Conservation (phyloP, 2,113 vertebrate species). For the Podarcis cretensis region DNA sequence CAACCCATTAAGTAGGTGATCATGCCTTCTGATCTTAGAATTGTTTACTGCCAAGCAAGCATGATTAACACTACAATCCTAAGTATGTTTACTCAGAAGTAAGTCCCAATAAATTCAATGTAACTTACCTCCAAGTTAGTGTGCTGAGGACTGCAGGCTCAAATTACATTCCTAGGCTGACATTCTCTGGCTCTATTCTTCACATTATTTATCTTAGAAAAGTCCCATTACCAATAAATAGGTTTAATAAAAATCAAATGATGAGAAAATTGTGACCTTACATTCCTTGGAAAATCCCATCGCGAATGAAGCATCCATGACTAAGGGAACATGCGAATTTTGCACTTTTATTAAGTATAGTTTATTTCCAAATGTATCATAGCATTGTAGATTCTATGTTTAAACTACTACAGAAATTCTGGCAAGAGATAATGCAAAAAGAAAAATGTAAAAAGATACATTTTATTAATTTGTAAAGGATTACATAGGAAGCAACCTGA, state of each 20-base stretch:
- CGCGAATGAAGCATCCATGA: background rate
- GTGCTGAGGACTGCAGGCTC: background rate
- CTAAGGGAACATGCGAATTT: background rate
- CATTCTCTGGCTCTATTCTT: background rate
- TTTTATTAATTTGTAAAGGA: background rate
- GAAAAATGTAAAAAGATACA: slow-evolving; percentile 4
- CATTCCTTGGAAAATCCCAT: background rate
- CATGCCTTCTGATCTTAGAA: background rate
- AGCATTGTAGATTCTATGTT: background rate
- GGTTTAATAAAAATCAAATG: background rate
- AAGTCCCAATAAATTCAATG: background rate
- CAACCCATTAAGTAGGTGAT: background rate
- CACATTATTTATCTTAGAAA: background rate
- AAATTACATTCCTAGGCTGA: background rate
- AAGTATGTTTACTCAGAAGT: background rate
- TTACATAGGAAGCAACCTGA: background rate
- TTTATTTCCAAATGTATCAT: background rate
- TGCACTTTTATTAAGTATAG: background rate
- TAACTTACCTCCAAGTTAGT: background rate
- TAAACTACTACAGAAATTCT: background rate
- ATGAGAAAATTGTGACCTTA: background rate
- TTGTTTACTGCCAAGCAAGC: background rate
- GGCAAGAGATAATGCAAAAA: background rate
- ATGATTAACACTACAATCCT: background rate
- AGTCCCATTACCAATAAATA: background rate